Percentiles rank a stretch among this genome's conserved stretches.
These are phyloP conservation scores for Neosilurus hyrtlii DNA, from an alignment of 2,797 vertebrate genomes.

Conservation along the genomic window DNA sequence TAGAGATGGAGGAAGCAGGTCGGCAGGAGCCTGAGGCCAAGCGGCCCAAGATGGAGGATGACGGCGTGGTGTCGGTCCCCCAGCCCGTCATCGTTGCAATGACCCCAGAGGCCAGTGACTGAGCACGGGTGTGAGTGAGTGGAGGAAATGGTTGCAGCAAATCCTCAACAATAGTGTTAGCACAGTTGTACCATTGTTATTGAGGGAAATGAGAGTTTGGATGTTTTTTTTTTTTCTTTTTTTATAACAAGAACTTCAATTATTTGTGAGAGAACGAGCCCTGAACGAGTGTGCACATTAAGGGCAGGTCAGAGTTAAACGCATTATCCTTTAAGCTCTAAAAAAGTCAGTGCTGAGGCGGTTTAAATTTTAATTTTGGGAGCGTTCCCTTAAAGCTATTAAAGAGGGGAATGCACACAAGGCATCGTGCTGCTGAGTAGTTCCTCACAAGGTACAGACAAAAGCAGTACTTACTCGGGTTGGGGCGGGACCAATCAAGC, in stretches of 20 bases:
- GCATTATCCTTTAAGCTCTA: slow-evolving; percentile 53
- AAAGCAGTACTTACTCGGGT: slow-evolving; percentile 48
- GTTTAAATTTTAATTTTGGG: slow-evolving; percentile 51
- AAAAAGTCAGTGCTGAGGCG: slow-evolving; percentile 38
- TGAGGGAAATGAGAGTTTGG: slow-evolving; percentile 57
- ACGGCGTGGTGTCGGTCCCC: slow-evolving; percentile 65
- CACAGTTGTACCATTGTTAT: slow-evolving; percentile 69
- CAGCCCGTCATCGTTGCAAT: slow-evolving; percentile 78
- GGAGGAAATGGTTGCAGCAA: slow-evolving; percentile 68
- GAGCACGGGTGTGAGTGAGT: slow-evolving; percentile 43
- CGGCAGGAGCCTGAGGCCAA: slow-evolving; percentile 83
- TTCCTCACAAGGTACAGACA: slow-evolving; percentile 56
- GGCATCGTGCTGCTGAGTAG: slow-evolving; percentile 32
- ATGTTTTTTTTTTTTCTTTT: slow-evolving; percentile 49
- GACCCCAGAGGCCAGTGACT: slow-evolving; percentile 59
- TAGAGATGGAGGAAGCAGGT: slow-evolving; percentile 68
- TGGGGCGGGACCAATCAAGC: slow-evolving; percentile 58
- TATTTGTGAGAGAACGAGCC: slow-evolving; percentile 42
- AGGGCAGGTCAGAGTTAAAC: slow-evolving; percentile 43
- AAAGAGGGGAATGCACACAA: slow-evolving; percentile 32
- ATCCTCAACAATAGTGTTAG: slow-evolving; percentile 50
- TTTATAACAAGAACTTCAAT: slow-evolving; percentile 39
- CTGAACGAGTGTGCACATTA: slow-evolving; percentile 37
- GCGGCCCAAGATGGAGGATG: slow-evolving; percentile 82
- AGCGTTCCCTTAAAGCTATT: slow-evolving; percentile 36